These are phyloP conservation scores for Kryptolebias ocellatus DNA, from an alignment of 2,797 vertebrate genomes.

Conservation along the genomic window DNA sequence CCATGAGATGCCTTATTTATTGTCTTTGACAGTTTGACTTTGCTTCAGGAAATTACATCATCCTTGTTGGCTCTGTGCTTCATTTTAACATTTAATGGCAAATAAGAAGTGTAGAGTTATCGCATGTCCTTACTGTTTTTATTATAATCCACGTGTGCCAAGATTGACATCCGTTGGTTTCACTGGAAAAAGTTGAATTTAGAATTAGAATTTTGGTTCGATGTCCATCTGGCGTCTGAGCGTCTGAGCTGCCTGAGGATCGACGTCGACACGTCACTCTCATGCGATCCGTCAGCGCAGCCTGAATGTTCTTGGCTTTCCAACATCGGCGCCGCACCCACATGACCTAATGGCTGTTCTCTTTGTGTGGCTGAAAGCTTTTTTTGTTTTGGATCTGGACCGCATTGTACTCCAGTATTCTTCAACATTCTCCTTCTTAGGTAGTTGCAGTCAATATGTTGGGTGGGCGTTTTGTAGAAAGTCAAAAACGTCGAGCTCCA, in stretches of 20 bases:
- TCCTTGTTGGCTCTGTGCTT: slow-evolving; percentile 7
- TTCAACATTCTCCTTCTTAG: slow-evolving; percentile 15
- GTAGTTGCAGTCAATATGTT: slow-evolving; percentile 22
- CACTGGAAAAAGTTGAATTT: slow-evolving; percentile 20
- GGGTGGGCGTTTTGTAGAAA: slow-evolving; percentile 5
- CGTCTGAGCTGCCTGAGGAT: neutral
- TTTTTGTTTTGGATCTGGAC: slow-evolving; percentile 8
- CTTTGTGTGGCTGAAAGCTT: slow-evolving; percentile 13
- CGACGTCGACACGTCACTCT: slow-evolving; percentile 22
- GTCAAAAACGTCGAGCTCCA: neutral
- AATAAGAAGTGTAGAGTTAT: slow-evolving; percentile 11
- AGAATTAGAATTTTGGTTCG: slow-evolving; percentile 7
- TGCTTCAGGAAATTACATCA: slow-evolving; percentile 21
- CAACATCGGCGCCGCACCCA: slow-evolving; percentile 59
- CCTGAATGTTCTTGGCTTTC: slow-evolving; percentile 35
- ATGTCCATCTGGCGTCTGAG: slow-evolving; percentile 50
- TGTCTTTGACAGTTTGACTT: slow-evolving; percentile 8
- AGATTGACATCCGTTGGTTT: slow-evolving; percentile 2
- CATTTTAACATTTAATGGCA: slow-evolving; percentile 5
- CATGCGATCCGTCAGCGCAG: slow-evolving; percentile 40
- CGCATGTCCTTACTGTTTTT: slow-evolving; percentile 17
- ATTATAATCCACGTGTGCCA: slow-evolving; percentile 29
- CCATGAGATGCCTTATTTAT: neutral
- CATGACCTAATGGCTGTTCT: slow-evolving; percentile 60
- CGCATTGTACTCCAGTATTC: slow-evolving; percentile 1